Base-by-base conservation (phyloP, 2,888 invertebrate species). In the Corbicula japonica region DNA sequence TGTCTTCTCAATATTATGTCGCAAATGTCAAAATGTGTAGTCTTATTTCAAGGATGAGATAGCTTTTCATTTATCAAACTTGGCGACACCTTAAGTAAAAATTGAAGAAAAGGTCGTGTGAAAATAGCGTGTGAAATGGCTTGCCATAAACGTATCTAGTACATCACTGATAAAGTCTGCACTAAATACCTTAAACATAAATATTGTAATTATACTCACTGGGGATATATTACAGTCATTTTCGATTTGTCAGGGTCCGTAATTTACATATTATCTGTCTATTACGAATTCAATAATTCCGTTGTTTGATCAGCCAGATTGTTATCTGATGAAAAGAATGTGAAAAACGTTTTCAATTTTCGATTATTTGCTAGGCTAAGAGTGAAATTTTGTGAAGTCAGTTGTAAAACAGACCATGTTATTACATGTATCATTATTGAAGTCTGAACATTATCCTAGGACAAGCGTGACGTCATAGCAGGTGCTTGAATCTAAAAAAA, bases 181-280 rank as follows among this genome's bases (percentile, higher is more conserved):
- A 41, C 41, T n/a, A n/a, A n/a, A n/a, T n/a, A n/a, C 41, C 41
- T 34, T 58, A 12, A 35, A 58, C 34, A 35, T 58, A 58, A n/a
- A 12, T 21, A 23, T 58, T 35, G 58, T 58, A 21, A 58, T 58
- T 58, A 34, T 35, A 34, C 38, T 58, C 38, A 38, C 58, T 58
- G 35, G 58, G 58, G 58, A 58, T 15, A 2, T 35, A 58, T 58
- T 21, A 58, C 21, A 58, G 58, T 58, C 18, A 58, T 58, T 58
- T 58, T 58, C 58, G 5, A 28, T n/a, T 58, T 58, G 8, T 35
- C 35, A 15, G 21, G 15, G 21, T n/a, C 58, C 6, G 28, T 58
- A 58, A 58, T 35, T 58, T 35, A 58, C 38, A 21, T 12, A 38
- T 58, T 58, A 58, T 58, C 58, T 58, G 58, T 58, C 58, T 58